These are phyloP conservation scores for Tenodera sinensis DNA, from an alignment of 2,888 invertebrate species.

Conservation along the genomic window DNA sequence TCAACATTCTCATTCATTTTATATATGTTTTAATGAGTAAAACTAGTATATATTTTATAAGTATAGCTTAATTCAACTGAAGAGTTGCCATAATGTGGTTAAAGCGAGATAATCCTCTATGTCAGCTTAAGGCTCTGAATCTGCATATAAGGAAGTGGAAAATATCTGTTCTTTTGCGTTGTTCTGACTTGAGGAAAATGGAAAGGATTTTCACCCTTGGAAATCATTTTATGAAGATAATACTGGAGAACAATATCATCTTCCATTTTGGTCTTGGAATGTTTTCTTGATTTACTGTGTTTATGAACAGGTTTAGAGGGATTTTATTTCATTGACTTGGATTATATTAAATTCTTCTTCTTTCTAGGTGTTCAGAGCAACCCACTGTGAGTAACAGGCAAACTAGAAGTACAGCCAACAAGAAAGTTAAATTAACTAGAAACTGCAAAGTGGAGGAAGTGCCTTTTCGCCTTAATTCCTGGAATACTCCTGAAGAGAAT, in stretches of 20 bases:
- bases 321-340: not conserved
- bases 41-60: not conserved
- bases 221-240: not conserved
- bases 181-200: not conserved
- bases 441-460: not conserved
- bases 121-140: not conserved
- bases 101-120: not conserved
- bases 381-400: slow-evolving; percentile 3
- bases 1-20: no score
- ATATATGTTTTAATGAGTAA: not conserved
- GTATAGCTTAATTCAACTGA: not conserved
- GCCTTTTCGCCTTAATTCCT: not conserved
- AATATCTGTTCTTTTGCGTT: not conserved
- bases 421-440: not conserved
- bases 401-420: slow-evolving; percentile 11
- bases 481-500: not conserved
- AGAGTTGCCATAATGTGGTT: not conserved
- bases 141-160: not conserved
- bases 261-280: not conserved
- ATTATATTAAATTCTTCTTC: slow-evolving; percentile 11
- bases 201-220: not conserved
- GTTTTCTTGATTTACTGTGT: not conserved
- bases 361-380: slow-evolving; percentile 14
- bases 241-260: not conserved
- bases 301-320: not conserved